Base-by-base conservation (phyloP, 2,888 invertebrate genomes). In the Seira ritae region DNA sequence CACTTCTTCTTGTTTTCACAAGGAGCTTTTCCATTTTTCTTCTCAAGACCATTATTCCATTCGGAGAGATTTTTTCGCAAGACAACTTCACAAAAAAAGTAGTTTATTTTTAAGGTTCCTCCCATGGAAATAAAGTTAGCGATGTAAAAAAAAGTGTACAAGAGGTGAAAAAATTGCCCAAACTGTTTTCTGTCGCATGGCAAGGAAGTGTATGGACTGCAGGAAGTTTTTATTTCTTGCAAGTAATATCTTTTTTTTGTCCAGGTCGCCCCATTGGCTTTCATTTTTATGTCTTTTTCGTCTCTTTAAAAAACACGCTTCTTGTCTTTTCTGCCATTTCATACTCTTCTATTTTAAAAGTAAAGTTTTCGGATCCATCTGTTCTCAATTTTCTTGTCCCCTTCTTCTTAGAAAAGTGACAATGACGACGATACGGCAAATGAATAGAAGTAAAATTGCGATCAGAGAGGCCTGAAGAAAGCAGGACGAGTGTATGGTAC, bases 191-290 rank as follows among this genome's bases (percentile, higher is more conserved):
- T 12, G 3, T 55, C 15, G 15, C 17, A 55, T 6, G 23, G 67
- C 6, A 65, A 15, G 10, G 3, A 68, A 24, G 31, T 22, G 22
- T 15, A 68, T 68, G 67, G 24, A 68, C 22, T 68, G 15, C 31
- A 68, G 55, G 31, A 31, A 31, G 20, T 17, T 65, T 65, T 65
- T 20, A 65, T 65, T n/a, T 65, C 55, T 55, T 1, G 17, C n/a
- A 69, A 69, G 20, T 42, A 69, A 4, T 19, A 19, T 69, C 15
- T 17, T 37, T 69, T 31, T 69, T 69, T 42, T 78, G 67, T 67
- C 55, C 79, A 79, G 78, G 71, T 71, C 71, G 70, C 23, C 62
- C 70, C 62, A 72, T 72, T 72, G 24, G 60, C 62, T 72, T 72
- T 62, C 72, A 72, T 72, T 72, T 72, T 72, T 60, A 60, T 55